Base-by-base conservation (phyloP, 2,888 invertebrate genomes). In the Halocaridina rubra region DNA sequence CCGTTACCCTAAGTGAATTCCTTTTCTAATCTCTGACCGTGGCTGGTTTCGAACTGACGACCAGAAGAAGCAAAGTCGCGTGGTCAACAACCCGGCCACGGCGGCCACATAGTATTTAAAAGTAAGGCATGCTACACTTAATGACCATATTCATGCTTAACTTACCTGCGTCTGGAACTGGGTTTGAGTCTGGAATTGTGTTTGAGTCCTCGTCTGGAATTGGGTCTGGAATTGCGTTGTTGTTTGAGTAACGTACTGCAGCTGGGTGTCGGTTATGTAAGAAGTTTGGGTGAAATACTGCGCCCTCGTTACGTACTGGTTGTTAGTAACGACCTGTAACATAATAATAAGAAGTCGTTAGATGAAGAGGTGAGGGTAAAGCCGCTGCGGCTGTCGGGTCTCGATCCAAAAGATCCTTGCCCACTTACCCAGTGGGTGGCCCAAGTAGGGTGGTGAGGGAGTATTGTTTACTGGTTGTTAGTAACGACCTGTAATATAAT, bases 201-300 rank as follows among this genome's bases (percentile, higher is more conserved):
- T 64, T 33, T 74, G 64, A 8, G 33, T 33, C 32, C 79, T 74
- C 22, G 53, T 53, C 13, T 64, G 64, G 2, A 8, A 46, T n/a
- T 79, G 72, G 13, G 61, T 32, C 19, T 84, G 84, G 19, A 19
- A 22, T 57, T 84, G 75, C 0, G 75, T 69, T 53, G 64, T 64
- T 1, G 86, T 88, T 46, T 82, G 64, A 10, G 88, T 86, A 67
- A 85, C 59, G 80, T 85, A 84, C 81, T 82, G 79, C 39, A 81
- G 69, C 57, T 78, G 78, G 5, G 81, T 81, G 71, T 85, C 82
- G 19, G 88, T 88, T 77, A 88, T 72, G 85, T 85, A 88, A 29
- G 85, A 71, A 10, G 86, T 86, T 69, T 86, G 76, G 30, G 88
- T 88, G 86, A 86, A 84, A 85, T 85, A 88, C 61, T 75, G 71